phyloP scores from a whole-genome alignment of 2,888 invertebrate genomes.

The Leucophora obtusa region DNA sequence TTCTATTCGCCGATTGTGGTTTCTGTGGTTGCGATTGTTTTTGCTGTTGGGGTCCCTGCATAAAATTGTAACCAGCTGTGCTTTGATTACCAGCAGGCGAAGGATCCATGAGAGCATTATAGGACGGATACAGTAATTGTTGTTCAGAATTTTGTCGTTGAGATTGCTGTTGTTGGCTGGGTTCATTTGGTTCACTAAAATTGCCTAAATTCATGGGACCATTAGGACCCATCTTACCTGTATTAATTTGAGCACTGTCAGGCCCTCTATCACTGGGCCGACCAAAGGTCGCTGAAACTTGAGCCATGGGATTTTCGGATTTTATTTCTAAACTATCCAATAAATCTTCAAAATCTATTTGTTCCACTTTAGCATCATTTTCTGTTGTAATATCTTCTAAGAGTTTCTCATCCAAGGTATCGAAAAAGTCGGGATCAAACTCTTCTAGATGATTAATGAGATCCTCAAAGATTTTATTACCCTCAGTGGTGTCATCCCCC shows the following conservation, averaged over 20 bases:
- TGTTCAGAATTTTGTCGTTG: slow-evolving; percentile 66
- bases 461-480: slow-evolving; percentile 90
- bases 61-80: slow-evolving; percentile 73
- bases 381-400: slow-evolving; percentile 78
- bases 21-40: slow-evolving; percentile 61
- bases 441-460: slow-evolving; percentile 91
- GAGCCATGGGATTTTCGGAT: slow-evolving; percentile 76
- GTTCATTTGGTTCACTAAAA: slow-evolving; percentile 70
- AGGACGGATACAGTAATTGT: no score
- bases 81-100: slow-evolving; percentile 77
- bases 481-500: slow-evolving; percentile 90
- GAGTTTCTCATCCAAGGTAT: slow-evolving; percentile 83
- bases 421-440: no score
- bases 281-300: slow-evolving; percentile 75
- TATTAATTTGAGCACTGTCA: slow-evolving; percentile 62
- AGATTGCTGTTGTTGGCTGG: slow-evolving; percentile 71
- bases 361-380: slow-evolving; percentile 77
- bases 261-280: slow-evolving; percentile 68
- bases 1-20: slow-evolving; percentile 66
- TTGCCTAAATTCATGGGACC: slow-evolving; percentile 68
- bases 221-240: slow-evolving; percentile 73
- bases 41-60: slow-evolving; percentile 72
- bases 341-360: slow-evolving; percentile 77
- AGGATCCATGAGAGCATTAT: slow-evolving; percentile 83
- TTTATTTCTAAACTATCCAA: slow-evolving; percentile 78